Base-by-base conservation (phyloP, 2,888 invertebrate genomes). In the Cephalotes varians region DNA sequence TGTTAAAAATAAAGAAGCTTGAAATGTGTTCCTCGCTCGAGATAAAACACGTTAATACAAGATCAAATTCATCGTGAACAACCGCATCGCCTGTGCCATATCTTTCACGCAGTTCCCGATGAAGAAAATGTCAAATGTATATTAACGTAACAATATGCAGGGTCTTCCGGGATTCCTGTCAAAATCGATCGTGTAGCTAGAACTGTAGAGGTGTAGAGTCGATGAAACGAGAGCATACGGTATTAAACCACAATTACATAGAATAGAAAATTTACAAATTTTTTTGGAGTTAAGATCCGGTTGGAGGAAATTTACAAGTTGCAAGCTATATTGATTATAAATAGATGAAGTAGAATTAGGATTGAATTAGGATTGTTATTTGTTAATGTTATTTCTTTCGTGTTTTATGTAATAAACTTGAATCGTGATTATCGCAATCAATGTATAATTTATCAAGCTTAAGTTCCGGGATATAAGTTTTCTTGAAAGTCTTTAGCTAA, bases 391-490 rank as follows among this genome's bases (percentile, higher is more conserved):
- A 60, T 5, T 37, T 60, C 5, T 60, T 37, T 21, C 4, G 1
- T 10, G 5, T 37, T 37, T 64, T 64, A 64, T 7, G 6, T 62
- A 62, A 62, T 37, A 34, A 15, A 44, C 10, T 37, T 21, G 34
- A 37, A 62, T 12, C 15, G 25, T 25, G 37, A 40, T 62, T 0
- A 15, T 37, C 6, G 15, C 1, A 21, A 12, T 60, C 37, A 60
- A 60, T 60, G 6, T 34, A n/a, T 28, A 21, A 60, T 34, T 4
- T 34, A 37, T 6, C 0, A 12, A 5, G 2, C 6, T 21, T 21
- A 60, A 62, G 37, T 62, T 62, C 37, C 60, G 21, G 60, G 21
- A 62, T 37, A 12, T 21, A 64, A 25, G 7, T 64, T 25, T 64
- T 25, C 25, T 40, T 2, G 7, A 64, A 64, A 40, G 15, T 40